phyloP scores from a whole-genome alignment of 2,113 vertebrate genomes.

The Tachycineta bicolor region DNA sequence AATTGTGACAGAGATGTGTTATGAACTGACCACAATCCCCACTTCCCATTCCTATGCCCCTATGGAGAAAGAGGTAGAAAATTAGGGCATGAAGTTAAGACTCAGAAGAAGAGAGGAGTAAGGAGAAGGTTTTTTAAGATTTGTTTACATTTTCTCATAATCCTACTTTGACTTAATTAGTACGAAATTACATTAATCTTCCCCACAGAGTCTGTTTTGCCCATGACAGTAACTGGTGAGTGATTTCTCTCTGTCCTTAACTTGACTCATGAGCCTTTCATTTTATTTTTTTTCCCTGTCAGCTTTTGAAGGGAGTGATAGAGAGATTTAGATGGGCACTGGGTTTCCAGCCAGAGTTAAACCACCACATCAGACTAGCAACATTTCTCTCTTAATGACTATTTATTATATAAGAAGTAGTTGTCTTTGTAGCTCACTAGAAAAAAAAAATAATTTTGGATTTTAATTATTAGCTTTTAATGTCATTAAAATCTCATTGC shows the following conservation, averaged over 20 bases:
- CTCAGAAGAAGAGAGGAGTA: neutral
- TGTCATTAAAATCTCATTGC: neutral
- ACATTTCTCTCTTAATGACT: neutral
- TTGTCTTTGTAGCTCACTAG: neutral
- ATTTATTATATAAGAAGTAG: neutral
- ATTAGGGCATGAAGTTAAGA: neutral
- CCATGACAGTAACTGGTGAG: too few species aligned
- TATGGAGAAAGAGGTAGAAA: neutral
- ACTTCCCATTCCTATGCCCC: neutral
- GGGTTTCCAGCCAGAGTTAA: neutral
- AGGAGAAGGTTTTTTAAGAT: neutral
- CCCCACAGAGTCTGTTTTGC: neutral
- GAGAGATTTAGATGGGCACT: neutral
- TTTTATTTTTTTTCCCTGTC: neutral
- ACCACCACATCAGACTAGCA: neutral
- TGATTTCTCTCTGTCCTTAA: neutral
- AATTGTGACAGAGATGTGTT: neutral
- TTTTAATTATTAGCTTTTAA: neutral
- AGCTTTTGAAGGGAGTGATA: neutral
- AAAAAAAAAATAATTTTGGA: neutral
- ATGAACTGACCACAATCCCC: neutral
- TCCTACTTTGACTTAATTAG: neutral
- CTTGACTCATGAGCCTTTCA: accelerated
- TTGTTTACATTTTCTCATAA: neutral
- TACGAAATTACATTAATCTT: neutral